Evolutionary conservation across 2,888 invertebrate species (phyloP), one percentile per base, ranked within the genome.

Genomic region (Stegophylla sp.): DNA sequence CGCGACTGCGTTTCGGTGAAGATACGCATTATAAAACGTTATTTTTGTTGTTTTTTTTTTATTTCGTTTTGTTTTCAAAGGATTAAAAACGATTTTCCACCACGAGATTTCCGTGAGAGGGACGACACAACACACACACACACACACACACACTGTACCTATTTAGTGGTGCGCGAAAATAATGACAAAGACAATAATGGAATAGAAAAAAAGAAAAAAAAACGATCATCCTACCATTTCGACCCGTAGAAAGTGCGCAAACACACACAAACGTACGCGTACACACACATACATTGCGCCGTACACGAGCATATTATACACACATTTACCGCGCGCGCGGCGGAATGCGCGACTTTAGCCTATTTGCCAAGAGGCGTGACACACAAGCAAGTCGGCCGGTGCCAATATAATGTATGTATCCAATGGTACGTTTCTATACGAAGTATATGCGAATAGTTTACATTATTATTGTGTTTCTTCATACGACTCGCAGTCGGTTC

Each of bases 281-380:
- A 41, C 12, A 5, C n/a, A 17, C 9, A 28, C 15, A 69, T n/a
- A n/a, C n/a, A n/a, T n/a, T n/a, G n/a, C n/a, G n/a, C n/a, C n/a
- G n/a, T n/a, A n/a, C n/a, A n/a, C n/a, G 20, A 43, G 17, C 3
- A 13, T n/a, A n/a, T n/a, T n/a, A n/a, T 4, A 51, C 1, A 45
- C 45, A 64, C 45, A 5, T 12, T 12, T 28, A 41, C 53, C 53
- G 53, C 17, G 64, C 61, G 48, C 61, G 23, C 61, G 61, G 61
- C 48, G 79, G 79, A 69, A 76, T 76, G 75, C 23, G 72, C 63
- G 79, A 79, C 79, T 79, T 71, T 79, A 79, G 79, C 79, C 79
- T 71, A 79, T 79, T 79, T 79, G 71, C 79, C 26, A 79, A 71
- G 71, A 79, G 79, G 79, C 79, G 79, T 79, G 79, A 79, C 79